A percentile compares a stretch with the other conserved stretches of the same genome.
phyloP scores from a whole-genome alignment of 1,140 invertebrate genomes.

The Apis florea region DNA sequence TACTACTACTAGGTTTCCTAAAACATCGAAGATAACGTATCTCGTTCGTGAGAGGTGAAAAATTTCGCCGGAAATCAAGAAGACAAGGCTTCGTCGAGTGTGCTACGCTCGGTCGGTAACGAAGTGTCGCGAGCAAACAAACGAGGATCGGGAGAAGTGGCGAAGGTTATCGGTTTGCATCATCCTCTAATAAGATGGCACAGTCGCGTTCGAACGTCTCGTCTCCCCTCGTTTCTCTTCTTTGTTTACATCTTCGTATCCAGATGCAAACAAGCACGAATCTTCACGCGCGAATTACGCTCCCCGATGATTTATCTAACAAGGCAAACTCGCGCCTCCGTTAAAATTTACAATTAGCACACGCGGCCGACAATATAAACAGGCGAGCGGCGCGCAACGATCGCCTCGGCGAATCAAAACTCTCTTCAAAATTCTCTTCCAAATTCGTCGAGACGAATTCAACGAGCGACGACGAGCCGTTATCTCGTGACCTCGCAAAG shows the following conservation, averaged over 20 bases:
- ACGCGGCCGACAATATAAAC: constrained; percentile 11
- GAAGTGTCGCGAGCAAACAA: background rate
- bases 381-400: background rate
- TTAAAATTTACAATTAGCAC: constrained; percentile 23
- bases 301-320: background rate
- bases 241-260: background rate
- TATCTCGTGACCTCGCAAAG: constrained; percentile 24
- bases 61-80: constrained; percentile 51
- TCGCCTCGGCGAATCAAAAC: background rate
- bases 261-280: constrained; percentile 28
- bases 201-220: background rate
- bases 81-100: background rate
- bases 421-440: background rate
- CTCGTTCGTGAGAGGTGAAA: constrained; percentile 9
- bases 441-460: constrained; percentile 6
- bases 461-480: background rate
- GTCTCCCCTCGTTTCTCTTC: background rate
- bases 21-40: constrained; percentile 46
- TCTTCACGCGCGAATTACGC: background rate
- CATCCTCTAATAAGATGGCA: background rate
- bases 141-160: background rate
- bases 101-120: no score
- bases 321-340: background rate
- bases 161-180: constrained; percentile 31
- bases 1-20: background rate